Conservation (phyloP, 2,888 invertebrate species). For the Cybosia mesomella region DNA sequence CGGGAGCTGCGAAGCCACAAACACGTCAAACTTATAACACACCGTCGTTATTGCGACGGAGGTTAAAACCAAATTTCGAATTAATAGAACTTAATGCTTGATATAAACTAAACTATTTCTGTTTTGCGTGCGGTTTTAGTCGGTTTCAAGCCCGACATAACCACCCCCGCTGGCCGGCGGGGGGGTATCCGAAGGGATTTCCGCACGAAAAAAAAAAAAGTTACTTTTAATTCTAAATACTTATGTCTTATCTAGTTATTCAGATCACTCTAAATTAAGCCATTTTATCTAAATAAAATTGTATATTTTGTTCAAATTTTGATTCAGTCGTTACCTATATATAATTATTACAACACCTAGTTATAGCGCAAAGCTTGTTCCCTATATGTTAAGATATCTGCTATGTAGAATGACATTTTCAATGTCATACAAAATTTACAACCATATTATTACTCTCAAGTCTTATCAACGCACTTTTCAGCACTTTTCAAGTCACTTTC, state of each 20-base stretch:
- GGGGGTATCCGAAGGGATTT: no score
- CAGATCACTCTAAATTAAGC: background rate
- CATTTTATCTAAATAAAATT: background rate
- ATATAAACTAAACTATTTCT: background rate
- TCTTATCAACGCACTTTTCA: background rate
- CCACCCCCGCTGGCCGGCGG: no score
- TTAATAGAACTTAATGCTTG: background rate
- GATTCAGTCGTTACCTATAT: conserved; percentile 4
- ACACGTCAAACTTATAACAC: no score
- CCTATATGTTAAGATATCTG: background rate
- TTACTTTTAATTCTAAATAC: background rate
- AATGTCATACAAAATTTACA: background rate
- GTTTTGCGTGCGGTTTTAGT: background rate
- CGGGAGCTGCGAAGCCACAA: no score
- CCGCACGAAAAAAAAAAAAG: no score
- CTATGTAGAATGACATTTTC: background rate
- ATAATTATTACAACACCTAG: background rate
- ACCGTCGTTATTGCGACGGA: no score
- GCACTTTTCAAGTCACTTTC: no score
- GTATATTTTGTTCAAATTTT: background rate
- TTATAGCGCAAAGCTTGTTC: background rate
- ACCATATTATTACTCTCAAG: background rate
- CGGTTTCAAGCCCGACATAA: no score
- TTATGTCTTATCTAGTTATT: background rate
- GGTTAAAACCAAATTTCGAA: background rate